A percentile compares a stretch with the other conserved stretches of the same genome.
These are phyloP conservation scores for Amblyopsis hoosieri DNA, from an alignment of 2,797 vertebrate genomes.

Conservation along the genomic window DNA sequence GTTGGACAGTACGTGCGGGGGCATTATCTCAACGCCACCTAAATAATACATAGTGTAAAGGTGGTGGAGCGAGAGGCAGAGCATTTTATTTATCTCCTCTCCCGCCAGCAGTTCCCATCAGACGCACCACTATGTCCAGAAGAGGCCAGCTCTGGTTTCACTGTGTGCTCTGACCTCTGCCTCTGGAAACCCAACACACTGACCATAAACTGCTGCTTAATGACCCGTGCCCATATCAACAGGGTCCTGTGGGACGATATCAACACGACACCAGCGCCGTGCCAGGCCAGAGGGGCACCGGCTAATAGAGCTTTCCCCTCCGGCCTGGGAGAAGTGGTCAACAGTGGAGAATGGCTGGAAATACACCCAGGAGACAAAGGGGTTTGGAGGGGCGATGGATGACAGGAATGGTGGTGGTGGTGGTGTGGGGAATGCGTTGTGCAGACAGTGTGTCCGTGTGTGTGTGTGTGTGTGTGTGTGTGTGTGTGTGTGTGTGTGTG, in stretches of 20 bases:
- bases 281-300: no score
- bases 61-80: slow-evolving; percentile 26
- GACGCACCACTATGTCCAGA: slow-evolving; percentile 61
- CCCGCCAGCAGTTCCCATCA: slow-evolving; percentile 66
- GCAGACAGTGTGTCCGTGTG: slow-evolving; percentile 1
- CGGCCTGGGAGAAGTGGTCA: slow-evolving; percentile 45
- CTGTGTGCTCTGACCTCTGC: slow-evolving; percentile 69
- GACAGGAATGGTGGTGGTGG: background rate
- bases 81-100: slow-evolving; percentile 56
- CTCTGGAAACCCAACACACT: slow-evolving; percentile 75
- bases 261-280: slow-evolving; percentile 62
- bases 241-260: slow-evolving; percentile 71
- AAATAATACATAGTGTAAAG: slow-evolving; percentile 32
- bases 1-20: no score
- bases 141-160: slow-evolving; percentile 73
- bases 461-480: background rate
- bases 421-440: background rate
- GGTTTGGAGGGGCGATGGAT: slow-evolving; percentile 4
- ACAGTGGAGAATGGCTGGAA: slow-evolving; percentile 49
- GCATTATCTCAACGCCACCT: no score
- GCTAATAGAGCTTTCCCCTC: slow-evolving; percentile 53
- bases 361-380: slow-evolving; percentile 14
- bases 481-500: background rate
- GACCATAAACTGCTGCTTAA: slow-evolving; percentile 75
- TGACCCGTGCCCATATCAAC: slow-evolving; percentile 68